phyloP scores from a whole-genome alignment of 1,140 invertebrate genomes.

The Diachasma alloeum region DNA sequence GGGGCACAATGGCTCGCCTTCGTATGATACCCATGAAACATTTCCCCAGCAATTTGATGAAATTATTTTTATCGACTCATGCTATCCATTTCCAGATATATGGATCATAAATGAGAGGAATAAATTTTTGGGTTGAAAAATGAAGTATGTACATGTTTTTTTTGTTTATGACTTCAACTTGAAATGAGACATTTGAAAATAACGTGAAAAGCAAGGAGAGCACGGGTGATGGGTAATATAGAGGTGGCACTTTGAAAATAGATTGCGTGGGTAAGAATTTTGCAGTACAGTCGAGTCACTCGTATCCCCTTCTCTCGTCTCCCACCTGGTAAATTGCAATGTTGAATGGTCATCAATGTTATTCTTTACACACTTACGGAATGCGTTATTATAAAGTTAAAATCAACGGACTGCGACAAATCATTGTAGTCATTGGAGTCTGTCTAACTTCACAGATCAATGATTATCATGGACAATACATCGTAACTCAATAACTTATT shows the following conservation, averaged over 20 bases:
- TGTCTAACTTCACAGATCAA: neutral
- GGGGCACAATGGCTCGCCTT: too few species aligned
- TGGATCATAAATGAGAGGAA: too few species aligned
- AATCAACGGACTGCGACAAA: neutral
- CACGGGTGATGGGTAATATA: slow-evolving; percentile 13
- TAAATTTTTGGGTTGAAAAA: too few species aligned
- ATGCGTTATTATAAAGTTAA: neutral
- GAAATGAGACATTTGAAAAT: neutral
- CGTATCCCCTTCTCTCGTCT: neutral
- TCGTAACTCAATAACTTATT: neutral
- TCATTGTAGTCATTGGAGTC: neutral
- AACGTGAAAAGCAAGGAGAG: neutral
- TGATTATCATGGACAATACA: neutral
- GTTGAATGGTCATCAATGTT: neutral
- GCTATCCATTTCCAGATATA: too few species aligned
- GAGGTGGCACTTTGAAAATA: slow-evolving; percentile 19
- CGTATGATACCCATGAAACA: too few species aligned
- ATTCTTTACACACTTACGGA: neutral
- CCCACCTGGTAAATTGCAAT: neutral
- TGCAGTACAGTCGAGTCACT: neutral
- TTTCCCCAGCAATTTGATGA: too few species aligned
- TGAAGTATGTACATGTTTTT: neutral
- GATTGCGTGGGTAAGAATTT: slow-evolving; percentile 16
- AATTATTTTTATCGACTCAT: too few species aligned
- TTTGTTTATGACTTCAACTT: neutral